Evolutionary conservation across 2,888 invertebrate species (phyloP).

Genomic region (Lysandra coridon): DNA sequence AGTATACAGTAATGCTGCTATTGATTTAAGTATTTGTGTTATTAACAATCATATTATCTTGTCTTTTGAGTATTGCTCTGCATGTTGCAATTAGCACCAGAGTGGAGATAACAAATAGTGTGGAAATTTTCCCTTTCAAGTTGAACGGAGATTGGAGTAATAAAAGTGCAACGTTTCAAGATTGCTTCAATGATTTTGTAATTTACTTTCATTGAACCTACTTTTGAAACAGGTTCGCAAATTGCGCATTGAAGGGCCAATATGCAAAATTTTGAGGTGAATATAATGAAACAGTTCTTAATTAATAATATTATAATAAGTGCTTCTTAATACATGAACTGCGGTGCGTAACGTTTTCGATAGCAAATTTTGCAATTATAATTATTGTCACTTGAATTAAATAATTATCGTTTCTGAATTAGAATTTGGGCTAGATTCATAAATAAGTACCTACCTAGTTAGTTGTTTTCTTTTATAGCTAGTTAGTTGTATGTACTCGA

Average conservation of each 20-base stretch:
- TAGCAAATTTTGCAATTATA: too few species aligned
- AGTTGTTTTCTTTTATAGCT: too few species aligned
- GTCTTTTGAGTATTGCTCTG: not conserved
- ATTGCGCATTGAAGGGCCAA: not conserved
- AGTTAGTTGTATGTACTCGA: too few species aligned
- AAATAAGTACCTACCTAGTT: too few species aligned
- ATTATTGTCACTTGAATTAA: too few species aligned
- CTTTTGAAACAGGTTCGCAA: not conserved
- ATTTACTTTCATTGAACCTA: not conserved
- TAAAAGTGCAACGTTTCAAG: not conserved
- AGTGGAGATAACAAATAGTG: not conserved
- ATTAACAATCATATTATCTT: not conserved
- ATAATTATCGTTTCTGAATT: too few species aligned
- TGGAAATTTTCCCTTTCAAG: slow-evolving; percentile 11
- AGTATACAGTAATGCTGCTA: too few species aligned
- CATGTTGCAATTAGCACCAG: not conserved
- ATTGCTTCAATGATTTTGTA: not conserved
- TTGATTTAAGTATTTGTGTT: not conserved
- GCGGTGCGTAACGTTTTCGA: too few species aligned
- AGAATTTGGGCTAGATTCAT: too few species aligned
- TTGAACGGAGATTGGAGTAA: not conserved
- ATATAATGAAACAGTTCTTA: too few species aligned
- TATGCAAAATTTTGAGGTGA: not conserved
- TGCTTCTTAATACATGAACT: too few species aligned
- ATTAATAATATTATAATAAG: too few species aligned